Base-by-base conservation (phyloP, 2,113 vertebrate genomes). In the Gallinago undulata region DNA sequence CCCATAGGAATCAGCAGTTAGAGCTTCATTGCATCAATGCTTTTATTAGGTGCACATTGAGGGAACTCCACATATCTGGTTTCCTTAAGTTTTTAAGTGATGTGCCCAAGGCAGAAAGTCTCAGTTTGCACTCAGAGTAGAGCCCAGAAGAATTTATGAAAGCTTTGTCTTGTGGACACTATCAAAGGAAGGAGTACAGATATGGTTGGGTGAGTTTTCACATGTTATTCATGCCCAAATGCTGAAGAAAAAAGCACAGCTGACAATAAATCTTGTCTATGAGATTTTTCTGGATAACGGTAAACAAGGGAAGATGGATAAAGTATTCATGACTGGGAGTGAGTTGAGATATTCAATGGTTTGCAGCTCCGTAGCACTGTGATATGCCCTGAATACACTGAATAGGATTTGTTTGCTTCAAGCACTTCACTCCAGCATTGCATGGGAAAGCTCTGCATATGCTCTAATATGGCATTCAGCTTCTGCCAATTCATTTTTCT, bases 401-500 rank as follows among this genome's bases (percentile, higher is more conserved):
- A 96, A 97, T 91, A 56, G 77, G 35, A 72, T 62, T 78, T 87
- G 64, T 84, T 84, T 89, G 60, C 91, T 90, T 62, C 22, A n/a
- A 77, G 76, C 72, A 30, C 62, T 90, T 87, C 50, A 5, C 67
- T 43, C 50, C 88, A 92, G 67, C 45, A 16, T 56, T 85, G 59
- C 75, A 93, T 94, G 96, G 93, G 95, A 95, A 96, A 96, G 60
- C 84, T 94, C 84, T 89, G 76, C 33, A 27, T 51, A 7, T 57
- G 60, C 83, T 90, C n/a, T 79, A 83, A 59, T 64, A 55, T 70
- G 68, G 56, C 75, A 96, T 96, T 95, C 85, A 94, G 72, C 93
- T 85, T 83, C 89, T 96, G 94, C 95, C 95, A 96, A 53, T 94
- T 69, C 28, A 73, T 94, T 96, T 91, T 95, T 82, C 94, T 96